Percentiles rank a stretch among this genome's conserved stretches.
These are phyloP conservation scores for Muscina levida DNA, from an alignment of 2,888 invertebrate genomes.

Conservation along the genomic window DNA sequence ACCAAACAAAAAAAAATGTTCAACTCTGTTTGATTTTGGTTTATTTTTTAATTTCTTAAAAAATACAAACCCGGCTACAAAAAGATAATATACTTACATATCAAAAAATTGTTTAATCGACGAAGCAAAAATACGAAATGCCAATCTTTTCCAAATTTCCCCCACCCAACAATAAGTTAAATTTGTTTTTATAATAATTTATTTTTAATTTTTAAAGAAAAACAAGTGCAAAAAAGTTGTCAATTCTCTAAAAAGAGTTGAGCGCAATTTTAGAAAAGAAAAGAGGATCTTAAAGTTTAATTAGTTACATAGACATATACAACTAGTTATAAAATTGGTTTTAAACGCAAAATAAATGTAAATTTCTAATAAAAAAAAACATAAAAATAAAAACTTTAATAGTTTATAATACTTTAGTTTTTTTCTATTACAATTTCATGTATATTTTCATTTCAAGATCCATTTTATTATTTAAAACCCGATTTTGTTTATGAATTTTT, in stretches of 20 bases:
- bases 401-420: constrained; percentile 57
- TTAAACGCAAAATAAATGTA: constrained; percentile 57
- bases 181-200: constrained; percentile 7
- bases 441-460: constrained; percentile 36
- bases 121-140: neutral
- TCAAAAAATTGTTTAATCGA: neutral
- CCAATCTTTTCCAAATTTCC: constrained; percentile 16
- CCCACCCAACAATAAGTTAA: neutral
- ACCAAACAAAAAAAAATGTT: neutral
- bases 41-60: too few relatives aligned
- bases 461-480: constrained; percentile 37
- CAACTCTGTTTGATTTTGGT: too few relatives aligned
- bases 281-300: constrained; percentile 77
- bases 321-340: constrained; percentile 63
- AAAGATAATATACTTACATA: constrained; percentile 23
- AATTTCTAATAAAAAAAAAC: constrained; percentile 55
- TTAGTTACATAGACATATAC: constrained; percentile 64
- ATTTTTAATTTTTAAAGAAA: constrained; percentile 42
- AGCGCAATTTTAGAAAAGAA: constrained; percentile 77
- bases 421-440: constrained; percentile 25
- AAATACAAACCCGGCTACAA: constrained; percentile 33
- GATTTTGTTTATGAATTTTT: too few relatives aligned
- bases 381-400: constrained; percentile 53
- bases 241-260: constrained; percentile 9
- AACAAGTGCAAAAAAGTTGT: constrained; percentile 23